Evolutionary conservation across 2,888 invertebrate genomes (phyloP).

Genomic region (Coelogynopora nodosa): DNA sequence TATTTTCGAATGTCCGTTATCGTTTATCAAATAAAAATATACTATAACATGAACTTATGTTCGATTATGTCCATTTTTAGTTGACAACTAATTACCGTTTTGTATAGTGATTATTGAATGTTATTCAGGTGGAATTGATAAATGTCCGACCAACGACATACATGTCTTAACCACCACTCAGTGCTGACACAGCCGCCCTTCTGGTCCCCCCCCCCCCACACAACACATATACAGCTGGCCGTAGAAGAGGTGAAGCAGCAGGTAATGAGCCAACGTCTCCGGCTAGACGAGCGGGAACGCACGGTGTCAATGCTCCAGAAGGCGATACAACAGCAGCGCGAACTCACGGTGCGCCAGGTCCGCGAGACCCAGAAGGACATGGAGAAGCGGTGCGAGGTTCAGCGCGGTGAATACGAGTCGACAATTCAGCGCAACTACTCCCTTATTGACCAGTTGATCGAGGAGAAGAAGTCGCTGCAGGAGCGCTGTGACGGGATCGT

Average conservation of each 20-base stretch:
- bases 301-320: constrained; percentile 60
- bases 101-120: too few species aligned
- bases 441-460: constrained; percentile 63
- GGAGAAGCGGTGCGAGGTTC: constrained; percentile 58
- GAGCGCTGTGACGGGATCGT: constrained; percentile 61
- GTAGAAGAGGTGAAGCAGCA: constrained; percentile 36
- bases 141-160: too few species aligned
- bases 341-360: constrained; percentile 60
- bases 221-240: constrained; percentile 34
- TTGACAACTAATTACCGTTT: too few species aligned
- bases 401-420: constrained; percentile 61
- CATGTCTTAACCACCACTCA: too few species aligned
- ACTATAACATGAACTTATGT: too few species aligned
- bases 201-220: too few species aligned
- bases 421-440: constrained; percentile 61
- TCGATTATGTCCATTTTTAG: too few species aligned
- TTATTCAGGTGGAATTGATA: too few species aligned
- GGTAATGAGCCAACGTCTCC: constrained; percentile 55
- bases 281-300: constrained; percentile 59
- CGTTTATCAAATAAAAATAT: too few species aligned
- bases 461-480: constrained; percentile 60
- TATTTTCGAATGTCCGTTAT: too few species aligned
- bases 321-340: constrained; percentile 61
- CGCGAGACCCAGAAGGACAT: constrained; percentile 61
- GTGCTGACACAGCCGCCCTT: too few species aligned